Evolutionary conservation across 2,888 invertebrate species (phyloP).

Genomic region (Lasioglossum figueresi): DNA sequence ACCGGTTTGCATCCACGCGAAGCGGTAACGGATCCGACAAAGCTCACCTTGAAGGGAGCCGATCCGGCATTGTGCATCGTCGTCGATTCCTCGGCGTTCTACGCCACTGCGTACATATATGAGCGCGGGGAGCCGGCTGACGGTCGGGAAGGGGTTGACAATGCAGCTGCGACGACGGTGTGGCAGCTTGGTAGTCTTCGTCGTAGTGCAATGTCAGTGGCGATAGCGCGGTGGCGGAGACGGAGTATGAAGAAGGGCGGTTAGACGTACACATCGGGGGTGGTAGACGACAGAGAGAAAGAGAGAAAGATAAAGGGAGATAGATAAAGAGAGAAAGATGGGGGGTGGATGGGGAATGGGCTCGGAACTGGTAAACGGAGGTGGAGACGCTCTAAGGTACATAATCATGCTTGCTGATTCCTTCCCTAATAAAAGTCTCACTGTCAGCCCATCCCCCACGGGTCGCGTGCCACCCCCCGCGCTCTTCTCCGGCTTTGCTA

Average conservation of each 20-base stretch:
- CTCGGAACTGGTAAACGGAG: constrained; percentile 66
- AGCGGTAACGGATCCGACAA: neutral
- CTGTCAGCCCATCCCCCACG: constrained; percentile 73
- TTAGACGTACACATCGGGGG: constrained; percentile 35
- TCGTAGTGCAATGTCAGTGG: constrained; percentile 63
- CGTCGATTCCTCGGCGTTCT: constrained; percentile 62
- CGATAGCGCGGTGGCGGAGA: constrained; percentile 50
- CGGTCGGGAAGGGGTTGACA: constrained; percentile 68
- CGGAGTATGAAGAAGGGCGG: constrained; percentile 55
- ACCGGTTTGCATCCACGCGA: neutral
- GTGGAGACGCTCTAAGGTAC: constrained; percentile 82
- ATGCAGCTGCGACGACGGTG: constrained; percentile 69
- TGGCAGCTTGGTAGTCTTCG: constrained; percentile 64
- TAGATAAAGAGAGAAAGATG: neutral
- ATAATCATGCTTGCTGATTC: constrained; percentile 84
- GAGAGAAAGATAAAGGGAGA: constrained; percentile 15
- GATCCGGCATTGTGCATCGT: constrained; percentile 40
- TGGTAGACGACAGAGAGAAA: constrained; percentile 18
- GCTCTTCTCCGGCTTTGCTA: constrained; percentile 23
- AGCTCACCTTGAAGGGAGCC: constrained; percentile 28
- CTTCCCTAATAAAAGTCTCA: constrained; percentile 84
- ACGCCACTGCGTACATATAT: constrained; percentile 75
- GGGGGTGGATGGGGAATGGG: neutral
- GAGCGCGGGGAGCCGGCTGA: constrained; percentile 57
- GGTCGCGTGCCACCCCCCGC: constrained; percentile 60